Percentiles rank a stretch among this genome's conserved stretches.
phyloP scores from a whole-genome alignment of 1,140 invertebrate genomes.

The Penaeus indicus region DNA sequence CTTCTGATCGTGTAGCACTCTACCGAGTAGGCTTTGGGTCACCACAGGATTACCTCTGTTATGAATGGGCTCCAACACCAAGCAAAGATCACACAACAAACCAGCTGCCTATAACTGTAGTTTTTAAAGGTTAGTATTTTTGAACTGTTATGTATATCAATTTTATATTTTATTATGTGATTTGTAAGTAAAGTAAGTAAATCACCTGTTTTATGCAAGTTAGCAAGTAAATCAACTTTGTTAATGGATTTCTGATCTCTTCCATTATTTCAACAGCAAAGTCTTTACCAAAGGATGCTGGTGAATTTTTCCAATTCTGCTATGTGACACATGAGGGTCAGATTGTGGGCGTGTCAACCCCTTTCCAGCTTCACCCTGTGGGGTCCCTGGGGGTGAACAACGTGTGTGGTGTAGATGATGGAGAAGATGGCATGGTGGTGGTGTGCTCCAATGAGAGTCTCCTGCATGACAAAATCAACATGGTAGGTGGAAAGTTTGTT shows the following conservation, averaged over 20 bases:
- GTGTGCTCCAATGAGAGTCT: constrained; percentile 38
- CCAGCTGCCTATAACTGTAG: constrained; percentile 37
- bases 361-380: constrained; percentile 32
- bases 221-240: background rate
- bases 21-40: constrained; percentile 47
- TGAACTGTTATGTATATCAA: background rate
- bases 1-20: constrained; percentile 39
- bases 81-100: constrained; percentile 27
- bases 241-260: background rate
- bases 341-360: constrained; percentile 41
- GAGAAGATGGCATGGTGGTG: constrained; percentile 50
- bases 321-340: constrained; percentile 50
- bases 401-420: constrained; percentile 43
- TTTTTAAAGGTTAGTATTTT: constrained; percentile 40
- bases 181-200: no score
- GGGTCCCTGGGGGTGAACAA: background rate
- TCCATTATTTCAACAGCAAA: background rate
- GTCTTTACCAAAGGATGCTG: constrained; percentile 39
- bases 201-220: no score
- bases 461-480: constrained; percentile 42
- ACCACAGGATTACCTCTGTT: constrained; percentile 40
- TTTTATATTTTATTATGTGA: background rate
- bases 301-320: constrained; percentile 54
- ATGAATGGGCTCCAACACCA: constrained; percentile 49
- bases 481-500: constrained; percentile 5